Conservation (phyloP, 2,888 invertebrate genomes). For the Volucella inflata region DNA sequence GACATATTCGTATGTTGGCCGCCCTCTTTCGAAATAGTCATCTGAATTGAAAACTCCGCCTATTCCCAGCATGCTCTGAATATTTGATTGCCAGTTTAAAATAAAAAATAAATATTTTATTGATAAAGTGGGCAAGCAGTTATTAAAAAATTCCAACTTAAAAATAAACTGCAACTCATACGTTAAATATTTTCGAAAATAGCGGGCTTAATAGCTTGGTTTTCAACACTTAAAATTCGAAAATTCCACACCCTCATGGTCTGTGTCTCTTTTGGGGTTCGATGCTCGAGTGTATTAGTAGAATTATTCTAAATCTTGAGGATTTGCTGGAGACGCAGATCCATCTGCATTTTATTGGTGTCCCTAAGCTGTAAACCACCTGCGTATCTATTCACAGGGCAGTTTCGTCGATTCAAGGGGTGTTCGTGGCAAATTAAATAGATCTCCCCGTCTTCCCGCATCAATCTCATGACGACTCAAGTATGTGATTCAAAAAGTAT, state of each 20-base stretch:
- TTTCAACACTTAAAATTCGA: not conserved
- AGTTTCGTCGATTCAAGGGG: not conserved
- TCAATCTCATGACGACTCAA: conserved; percentile 54
- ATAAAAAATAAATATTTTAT: conserved; percentile 1
- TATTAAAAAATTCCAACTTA: conserved; percentile 28
- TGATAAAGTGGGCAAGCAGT: conserved; percentile 36
- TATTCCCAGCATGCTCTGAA: conserved; percentile 20
- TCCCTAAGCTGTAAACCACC: conserved; percentile 9
- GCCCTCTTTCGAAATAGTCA: not conserved
- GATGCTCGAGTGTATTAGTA: not conserved
- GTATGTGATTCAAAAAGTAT: not conserved
- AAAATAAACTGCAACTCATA: conserved; percentile 43
- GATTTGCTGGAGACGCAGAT: conserved; percentile 11
- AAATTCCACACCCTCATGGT: not conserved
- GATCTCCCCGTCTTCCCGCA: conserved; percentile 21
- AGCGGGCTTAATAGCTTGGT: conserved; percentile 21
- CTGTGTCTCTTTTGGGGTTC: not conserved
- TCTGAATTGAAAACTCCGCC: conserved; percentile 33
- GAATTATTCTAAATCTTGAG: not conserved
- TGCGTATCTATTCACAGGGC: not conserved
- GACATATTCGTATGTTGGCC: not conserved
- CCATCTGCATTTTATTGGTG: conserved; percentile 26
- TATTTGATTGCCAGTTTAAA: conserved; percentile 12
- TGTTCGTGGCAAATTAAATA: conserved; percentile 28
- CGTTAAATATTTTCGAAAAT: conserved; percentile 36